Base-by-base conservation (phyloP, 2,113 vertebrate species). In the Lamprologus speciosus region DNA sequence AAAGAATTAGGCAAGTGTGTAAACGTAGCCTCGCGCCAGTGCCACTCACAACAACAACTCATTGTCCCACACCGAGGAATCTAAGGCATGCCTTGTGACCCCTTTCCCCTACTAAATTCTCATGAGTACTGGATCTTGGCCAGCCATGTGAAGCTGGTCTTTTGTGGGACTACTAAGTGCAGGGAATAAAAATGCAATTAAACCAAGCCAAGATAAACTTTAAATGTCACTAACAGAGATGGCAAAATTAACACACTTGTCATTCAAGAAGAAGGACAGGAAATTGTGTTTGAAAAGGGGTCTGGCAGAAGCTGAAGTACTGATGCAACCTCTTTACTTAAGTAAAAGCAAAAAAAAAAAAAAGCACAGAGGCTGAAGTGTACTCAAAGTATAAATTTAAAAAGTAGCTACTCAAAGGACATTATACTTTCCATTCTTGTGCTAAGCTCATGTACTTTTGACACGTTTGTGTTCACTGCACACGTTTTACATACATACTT, bases 51-150 rank as follows among this genome's bases (percentile, higher is more conserved):
- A 83, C 50, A 75, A 80, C 33, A 78, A 75, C 40, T 78, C 26
- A 85, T 80, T 82, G 85, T 93, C 51, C 60, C 83, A 73, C 17
- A 70, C 26, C 7, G 26, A 85, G 80, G 88, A 88, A 91, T 89
- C 28, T 28, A 8, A 80, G 42, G 82, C 55, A 85, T 87, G 80
- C 50, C 63, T 79, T 89, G 70, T 81, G 80, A 85, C 47, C 58
- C 13, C 13, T 14, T 63, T 26, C 58, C 26, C 37, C 57, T 12
- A 21, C 14, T 85, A 68, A 45, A 81, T 58, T 83, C 23, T 79
- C 28, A 40, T 53, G 45, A 80, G n/a, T 17, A 65, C 55, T 81
- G 37, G 37, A 53, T 70, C 31, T 70, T 81, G 7, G 86, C 40
- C 53, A 80, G 58, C 10, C 53, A 21, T 40, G 3, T 60, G 33